Base-by-base conservation (phyloP, 23 tunicate genomes). In the Aplidium turbinatum region DNA sequence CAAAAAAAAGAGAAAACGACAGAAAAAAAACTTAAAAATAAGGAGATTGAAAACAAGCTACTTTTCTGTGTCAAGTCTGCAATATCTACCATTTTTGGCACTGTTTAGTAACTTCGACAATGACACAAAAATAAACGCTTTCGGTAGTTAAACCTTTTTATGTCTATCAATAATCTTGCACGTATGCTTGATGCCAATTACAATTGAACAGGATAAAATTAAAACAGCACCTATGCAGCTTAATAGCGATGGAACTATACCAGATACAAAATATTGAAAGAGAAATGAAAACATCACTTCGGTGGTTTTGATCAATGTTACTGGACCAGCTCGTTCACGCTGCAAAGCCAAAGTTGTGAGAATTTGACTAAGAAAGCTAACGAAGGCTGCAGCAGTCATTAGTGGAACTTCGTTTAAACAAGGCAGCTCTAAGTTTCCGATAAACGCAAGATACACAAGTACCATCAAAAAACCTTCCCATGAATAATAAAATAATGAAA, bases 321-420 rank as follows among this genome's bases (percentile, higher is more conserved):
- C 54, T 0, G 80, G 31, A 1, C 54, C 80, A 1, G 80, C 80
- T 21, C 56, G 57, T 31, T 75, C 80, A 23, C 31, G 38, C 34
- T 75, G 80, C 80, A 75, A 57, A 1, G 80, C 80, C 33, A 75
- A 11, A 26, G 68, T 75, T 5, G 35, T 33, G 19, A 57, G 31
- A 23, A 57, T 35, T 38, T 53, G 63, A 26, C 36, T 40, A 26
- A 57, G 13, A 31, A 57, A 55, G 1, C 26, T 29, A 33, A 26
- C 19, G 9, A 22, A 34, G 32, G 34, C 54, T 21, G 63, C 35
- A 18, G 33, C 68, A 2, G 57, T 24, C 47, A 57, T n/a, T 30
- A 31, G 4, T 27, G 56, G 68, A 19, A 75, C 22, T 53, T 39
- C 35, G 9, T 35, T 21, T 13, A 57, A 28, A 28, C 80, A 75